Evolutionary conservation across 1,140 invertebrate species (phyloP).

Genomic region (Dinoponera quadriceps): DNA sequence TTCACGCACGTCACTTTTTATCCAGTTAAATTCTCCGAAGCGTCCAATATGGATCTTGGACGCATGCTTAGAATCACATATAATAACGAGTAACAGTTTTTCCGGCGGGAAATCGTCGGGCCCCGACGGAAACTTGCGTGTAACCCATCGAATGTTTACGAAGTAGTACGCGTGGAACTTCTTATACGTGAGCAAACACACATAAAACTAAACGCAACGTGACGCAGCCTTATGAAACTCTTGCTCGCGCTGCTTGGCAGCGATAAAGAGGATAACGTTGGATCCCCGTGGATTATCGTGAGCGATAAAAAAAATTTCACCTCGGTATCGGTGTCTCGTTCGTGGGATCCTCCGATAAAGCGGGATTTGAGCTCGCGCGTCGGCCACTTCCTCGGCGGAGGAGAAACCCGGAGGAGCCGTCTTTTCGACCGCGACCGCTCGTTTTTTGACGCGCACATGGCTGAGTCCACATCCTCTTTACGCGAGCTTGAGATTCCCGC

Average conservation of each 20-base stretch:
- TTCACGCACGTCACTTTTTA: no score
- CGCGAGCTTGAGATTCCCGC: neutral
- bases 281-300: neutral
- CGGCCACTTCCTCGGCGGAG: neutral
- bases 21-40: no score
- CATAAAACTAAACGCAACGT: conserved; percentile 4
- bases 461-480: neutral
- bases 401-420: neutral
- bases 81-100: no score
- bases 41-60: no score
- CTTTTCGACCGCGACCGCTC: conserved; percentile 9
- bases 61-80: no score
- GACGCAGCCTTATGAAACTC: neutral
- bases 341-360: conserved; percentile 35
- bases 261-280: neutral
- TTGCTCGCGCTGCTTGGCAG: neutral
- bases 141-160: neutral
- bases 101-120: neutral
- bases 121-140: neutral
- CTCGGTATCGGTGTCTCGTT: neutral
- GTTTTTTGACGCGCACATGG: no score
- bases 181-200: neutral
- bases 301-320: neutral
- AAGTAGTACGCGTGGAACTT: neutral
- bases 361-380: conserved; percentile 28